Evolutionary conservation across 2,888 invertebrate species (phyloP), one percentile per base, ranked within the genome.

Genomic region (Catocala nupta): DNA sequence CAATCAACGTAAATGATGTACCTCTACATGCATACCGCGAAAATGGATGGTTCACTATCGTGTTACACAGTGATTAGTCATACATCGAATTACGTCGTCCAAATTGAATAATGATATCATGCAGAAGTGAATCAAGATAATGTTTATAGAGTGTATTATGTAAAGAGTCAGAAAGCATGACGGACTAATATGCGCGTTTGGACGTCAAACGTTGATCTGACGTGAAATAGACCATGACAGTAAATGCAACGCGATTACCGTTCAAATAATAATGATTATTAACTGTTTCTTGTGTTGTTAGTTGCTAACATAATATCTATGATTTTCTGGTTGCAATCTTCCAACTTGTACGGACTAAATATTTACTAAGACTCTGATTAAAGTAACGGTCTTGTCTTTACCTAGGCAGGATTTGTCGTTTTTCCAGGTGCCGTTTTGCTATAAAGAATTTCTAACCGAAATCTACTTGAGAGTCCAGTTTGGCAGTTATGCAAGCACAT

Each of bases 101-200:
- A 53, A 69, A 71, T 71, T 65, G 54, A 68, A 68, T 68, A 65
- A 69, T 65, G 54, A 69, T 52, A 53, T 25, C 4, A 25, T 54
- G 47, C 56, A 55, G 33, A 33, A 16, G 25, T 13, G 33, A 25
- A 64, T 53, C 55, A 62, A 61, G 55, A 61, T 77, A 62, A 60
- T 59, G 45, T 71, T 64, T 45, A 34, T 43, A 44, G 9, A 44
- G 9, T 43, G 59, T 67, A 62, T 69, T 65, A 56, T 50, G 65
- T 57, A 80, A 80, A 50, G 36, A 66, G 48, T 64, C 65, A 75
- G 77, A 80, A 78, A 78, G 80, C 75, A 75, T 75, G 60, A 65
- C 73, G 59, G 13, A n/a, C 42, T 59, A 62, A 63, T 63, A 50
- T 64, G 34, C 49, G 58, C 50, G 12, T 49, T 62, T 47, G 34